Percentiles rank a stretch among this genome's conserved stretches.
Conservation (phyloP, 2,797 vertebrate species). For the Schizopygopsis pylzovi region DNA sequence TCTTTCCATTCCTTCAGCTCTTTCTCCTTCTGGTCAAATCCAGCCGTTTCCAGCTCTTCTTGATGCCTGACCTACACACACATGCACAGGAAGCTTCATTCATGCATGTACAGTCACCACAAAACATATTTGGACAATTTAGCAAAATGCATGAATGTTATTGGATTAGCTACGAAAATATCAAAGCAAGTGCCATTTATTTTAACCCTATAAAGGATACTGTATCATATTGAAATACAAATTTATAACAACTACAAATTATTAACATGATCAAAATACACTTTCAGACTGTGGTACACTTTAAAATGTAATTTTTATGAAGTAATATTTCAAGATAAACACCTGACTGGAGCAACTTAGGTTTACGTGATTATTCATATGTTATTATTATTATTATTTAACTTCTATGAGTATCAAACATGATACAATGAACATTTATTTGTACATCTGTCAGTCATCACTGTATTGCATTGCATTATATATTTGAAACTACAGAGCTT, state of each 20-base stretch:
- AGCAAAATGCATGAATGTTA: background rate
- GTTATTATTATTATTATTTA: background rate
- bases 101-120: background rate
- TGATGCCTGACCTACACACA: constrained; percentile 41
- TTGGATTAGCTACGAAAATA: background rate
- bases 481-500: background rate
- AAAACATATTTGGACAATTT: background rate
- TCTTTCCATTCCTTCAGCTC: constrained; percentile 58
- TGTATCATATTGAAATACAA: background rate
- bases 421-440: background rate
- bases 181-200: background rate
- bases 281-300: background rate
- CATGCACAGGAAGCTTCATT: background rate
- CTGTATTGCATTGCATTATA: background rate
- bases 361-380: background rate
- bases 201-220: background rate
- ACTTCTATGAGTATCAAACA: background rate
- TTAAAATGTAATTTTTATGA: background rate
- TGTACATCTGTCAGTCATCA: background rate
- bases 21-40: constrained; percentile 60
- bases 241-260: background rate
- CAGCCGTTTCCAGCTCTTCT: constrained; percentile 59
- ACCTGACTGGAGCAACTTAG: background rate
- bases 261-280: background rate
- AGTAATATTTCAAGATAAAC: background rate